Conservation (phyloP, 2,888 invertebrate genomes). For the Hydrotaea diabolus region DNA sequence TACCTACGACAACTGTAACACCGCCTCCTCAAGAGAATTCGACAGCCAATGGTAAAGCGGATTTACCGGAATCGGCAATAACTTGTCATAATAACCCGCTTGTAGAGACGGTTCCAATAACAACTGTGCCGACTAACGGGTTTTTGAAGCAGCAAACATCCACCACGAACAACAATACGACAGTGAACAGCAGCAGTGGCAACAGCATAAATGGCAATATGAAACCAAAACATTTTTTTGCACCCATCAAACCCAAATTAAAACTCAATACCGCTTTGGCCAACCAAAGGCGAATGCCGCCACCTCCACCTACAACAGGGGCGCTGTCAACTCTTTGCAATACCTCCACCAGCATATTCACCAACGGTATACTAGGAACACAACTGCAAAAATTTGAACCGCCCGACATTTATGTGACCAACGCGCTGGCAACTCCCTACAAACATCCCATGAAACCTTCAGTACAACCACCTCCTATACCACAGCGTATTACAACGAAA, state of each 20-base stretch:
- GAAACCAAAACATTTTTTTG: slow-evolving; percentile 81
- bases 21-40: slow-evolving; percentile 16
- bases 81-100: slow-evolving; percentile 43
- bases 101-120: slow-evolving; percentile 76
- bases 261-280: slow-evolving; percentile 77
- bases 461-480: slow-evolving; percentile 66
- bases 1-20: slow-evolving; percentile 71
- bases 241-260: slow-evolving; percentile 80
- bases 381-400: slow-evolving; percentile 73
- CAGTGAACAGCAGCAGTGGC: slow-evolving; percentile 37
- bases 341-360: neutral
- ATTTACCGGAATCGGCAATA: slow-evolving; percentile 51
- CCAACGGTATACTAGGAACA: slow-evolving; percentile 20
- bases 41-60: slow-evolving; percentile 38
- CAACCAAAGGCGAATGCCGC: slow-evolving; percentile 69
- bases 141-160: neutral
- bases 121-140: slow-evolving; percentile 72
- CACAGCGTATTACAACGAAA: slow-evolving; percentile 69
- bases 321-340: slow-evolving; percentile 43
- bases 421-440: slow-evolving; percentile 78
- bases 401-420: slow-evolving; percentile 79
- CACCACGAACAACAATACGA: slow-evolving; percentile 4
- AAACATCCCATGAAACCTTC: slow-evolving; percentile 69
- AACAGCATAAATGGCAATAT: slow-evolving; percentile 68
- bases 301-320: slow-evolving; percentile 67